Percentiles rank a stretch among this genome's conserved stretches.
phyloP scores from a whole-genome alignment of 1,140 invertebrate genomes.

The Anastatus disparis region DNA sequence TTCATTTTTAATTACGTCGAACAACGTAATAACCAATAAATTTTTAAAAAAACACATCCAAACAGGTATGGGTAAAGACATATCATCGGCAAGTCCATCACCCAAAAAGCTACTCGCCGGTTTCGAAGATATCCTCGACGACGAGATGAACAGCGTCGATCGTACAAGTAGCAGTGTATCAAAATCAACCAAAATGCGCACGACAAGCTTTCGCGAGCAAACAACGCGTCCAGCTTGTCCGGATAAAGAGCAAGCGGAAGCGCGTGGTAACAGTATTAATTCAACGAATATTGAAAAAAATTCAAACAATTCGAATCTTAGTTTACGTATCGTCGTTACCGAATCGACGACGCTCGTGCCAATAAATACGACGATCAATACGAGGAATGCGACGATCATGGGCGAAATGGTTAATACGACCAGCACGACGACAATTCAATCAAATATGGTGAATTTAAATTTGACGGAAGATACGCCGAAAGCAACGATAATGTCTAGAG shows the following conservation, averaged over 20 bases:
- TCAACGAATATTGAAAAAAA: slow-evolving; percentile 1
- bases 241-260: slow-evolving; percentile 31
- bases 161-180: neutral
- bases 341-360: neutral
- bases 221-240: slow-evolving; percentile 45
- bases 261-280: slow-evolving; percentile 22
- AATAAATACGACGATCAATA: neutral
- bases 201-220: slow-evolving; percentile 31
- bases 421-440: neutral
- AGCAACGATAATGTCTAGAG: neutral
- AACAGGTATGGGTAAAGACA: slow-evolving; percentile 18
- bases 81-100: slow-evolving; percentile 3
- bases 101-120: slow-evolving; percentile 30
- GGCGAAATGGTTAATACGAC: neutral
- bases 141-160: slow-evolving; percentile 57
- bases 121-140: slow-evolving; percentile 54
- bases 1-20: no score
- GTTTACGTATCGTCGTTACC: slow-evolving; percentile 11
- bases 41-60: no score
- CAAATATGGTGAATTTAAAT: no score
- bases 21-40: no score
- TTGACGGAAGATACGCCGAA: neutral
- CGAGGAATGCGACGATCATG: neutral
- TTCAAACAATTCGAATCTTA: neutral
- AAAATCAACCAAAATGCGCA: slow-evolving; percentile 36